Evolutionary conservation across 2,113 vertebrate genomes (phyloP), one percentile per base, ranked within the genome.

Genomic region (Caranx ignobilis): DNA sequence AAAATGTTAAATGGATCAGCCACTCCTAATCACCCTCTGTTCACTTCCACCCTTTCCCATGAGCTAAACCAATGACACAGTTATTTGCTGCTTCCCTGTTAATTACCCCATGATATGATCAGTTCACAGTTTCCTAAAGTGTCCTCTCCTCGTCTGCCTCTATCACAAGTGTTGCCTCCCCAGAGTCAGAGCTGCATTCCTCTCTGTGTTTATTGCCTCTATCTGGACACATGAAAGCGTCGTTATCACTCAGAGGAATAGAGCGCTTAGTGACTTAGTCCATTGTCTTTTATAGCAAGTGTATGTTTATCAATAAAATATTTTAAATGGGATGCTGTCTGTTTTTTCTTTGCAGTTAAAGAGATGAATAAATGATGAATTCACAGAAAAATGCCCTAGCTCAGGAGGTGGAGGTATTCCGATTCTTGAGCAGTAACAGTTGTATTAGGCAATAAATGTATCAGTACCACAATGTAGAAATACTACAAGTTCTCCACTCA

Each of bases 291-390:
- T 98, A 96, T 97, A 98, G 96, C 94, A 95, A 96, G 94, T 97
- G 96, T 98, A 96, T 97, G 96, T 99, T 99, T 98, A 95, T 97
- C 97, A 98, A 98, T 98, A 98, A 98, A 98, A 96, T 83, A 81
- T 95, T 96, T 94, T 95, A 95, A 96, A 94, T 60, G 78, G 77
- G 64, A 57, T 71, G 6, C 6, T 62, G 6, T 71, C 11, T 70
- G n/a, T 68, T 13, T 39, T 47, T 48, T 68, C 15, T 15, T 6
- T 15, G 54, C n/a, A 41, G 18, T n/a, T 19, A 13, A 26, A 50
- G 45, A 11, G 32, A 26, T 54, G 2, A 63, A 47, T 6, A 2
- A 12, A 54, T 56, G 13, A 2, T 43, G 43, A 54, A 7, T 39
- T 35, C 39, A 15, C 5, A 61, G 9, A 56, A 21, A 45, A 34